Conservation (phyloP, 2,113 vertebrate genomes). For the Collichthys lucidus region DNA sequence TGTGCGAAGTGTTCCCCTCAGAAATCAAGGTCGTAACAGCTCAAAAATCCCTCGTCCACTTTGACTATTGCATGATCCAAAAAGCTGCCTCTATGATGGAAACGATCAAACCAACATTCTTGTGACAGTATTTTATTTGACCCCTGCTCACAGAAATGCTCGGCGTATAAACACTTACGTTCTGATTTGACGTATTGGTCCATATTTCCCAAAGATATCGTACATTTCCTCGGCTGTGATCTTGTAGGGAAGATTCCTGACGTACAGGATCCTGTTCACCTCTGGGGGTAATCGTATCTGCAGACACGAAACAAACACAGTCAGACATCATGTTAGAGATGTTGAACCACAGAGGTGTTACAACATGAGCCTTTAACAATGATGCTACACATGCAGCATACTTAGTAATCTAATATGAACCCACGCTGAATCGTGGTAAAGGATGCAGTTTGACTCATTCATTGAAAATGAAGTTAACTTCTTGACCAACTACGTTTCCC, state of each 20-base stretch:
- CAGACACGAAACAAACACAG: not conserved
- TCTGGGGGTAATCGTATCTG: constrained; percentile 98
- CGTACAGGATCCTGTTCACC: constrained; percentile 97
- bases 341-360: no score
- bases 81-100: no score
- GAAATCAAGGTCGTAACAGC: no score
- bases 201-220: constrained; percentile 99
- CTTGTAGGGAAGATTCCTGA: constrained; percentile 97
- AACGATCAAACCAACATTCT: not conserved
- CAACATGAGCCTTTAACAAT: not conserved
- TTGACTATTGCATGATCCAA: no score
- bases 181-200: constrained; percentile 97
- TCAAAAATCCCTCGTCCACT: no score
- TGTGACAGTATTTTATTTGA: not conserved
- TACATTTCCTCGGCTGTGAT: constrained; percentile 99
- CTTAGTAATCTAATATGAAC: not conserved
- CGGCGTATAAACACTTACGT: constrained; percentile 88
- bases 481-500: not conserved
- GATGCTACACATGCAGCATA: not conserved
- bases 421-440: no score
- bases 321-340: no score
- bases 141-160: not conserved
- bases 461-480: no score
- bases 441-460: not conserved
- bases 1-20: no score